Evolutionary conservation across 2,888 invertebrate species (phyloP), one percentile per base, ranked within the genome.

Genomic region (Thymelicus lineola): DNA sequence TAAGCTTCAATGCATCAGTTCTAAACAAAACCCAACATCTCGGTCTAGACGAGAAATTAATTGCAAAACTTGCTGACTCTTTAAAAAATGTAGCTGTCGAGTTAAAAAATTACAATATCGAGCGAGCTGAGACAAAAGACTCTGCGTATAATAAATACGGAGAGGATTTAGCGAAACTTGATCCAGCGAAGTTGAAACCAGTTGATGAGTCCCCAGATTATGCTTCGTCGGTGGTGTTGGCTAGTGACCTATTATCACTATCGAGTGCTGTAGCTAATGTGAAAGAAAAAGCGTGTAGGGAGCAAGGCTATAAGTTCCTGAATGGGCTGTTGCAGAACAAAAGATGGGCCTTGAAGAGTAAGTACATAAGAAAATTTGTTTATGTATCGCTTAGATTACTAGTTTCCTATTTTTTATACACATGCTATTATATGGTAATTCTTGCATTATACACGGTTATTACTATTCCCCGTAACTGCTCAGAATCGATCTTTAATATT

Each of bases 341-440:
- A 77, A 85, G 91, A 84, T 95, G 95, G 94, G 94, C 95, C n/a
- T 81, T 95, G 75, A 91, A 94, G 81, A 94, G 95, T 95, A 78
- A 94, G 94, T 94, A 75, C 58, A 28, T 12, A 35, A 20, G 20
- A 20, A 0, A n/a, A 38, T 58, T 48, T 70, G 15, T 38, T 42
- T 28, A 28, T 28, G 28, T 28, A 28, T 28, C 28, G 3, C 28
- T 28, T 28, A 28, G 28, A 28, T 28, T 28, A 28, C 28, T 0
- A 28, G 28, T 28, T 28, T 28, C 28, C 28, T 28, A 20, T 28
- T 28, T 28, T 28, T 28, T 28, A 28, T 28, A 28, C 28, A 28
- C 28, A 28, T 28, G 3, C 28, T 42, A 42, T n/a, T n/a, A n/a
- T n/a, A n/a, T n/a, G n/a, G n/a, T n/a, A n/a, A n/a, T 42, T 42